These are phyloP conservation scores for Streptopelia turtur DNA, from an alignment of 2,797 vertebrate species.

Conservation along the genomic window DNA sequence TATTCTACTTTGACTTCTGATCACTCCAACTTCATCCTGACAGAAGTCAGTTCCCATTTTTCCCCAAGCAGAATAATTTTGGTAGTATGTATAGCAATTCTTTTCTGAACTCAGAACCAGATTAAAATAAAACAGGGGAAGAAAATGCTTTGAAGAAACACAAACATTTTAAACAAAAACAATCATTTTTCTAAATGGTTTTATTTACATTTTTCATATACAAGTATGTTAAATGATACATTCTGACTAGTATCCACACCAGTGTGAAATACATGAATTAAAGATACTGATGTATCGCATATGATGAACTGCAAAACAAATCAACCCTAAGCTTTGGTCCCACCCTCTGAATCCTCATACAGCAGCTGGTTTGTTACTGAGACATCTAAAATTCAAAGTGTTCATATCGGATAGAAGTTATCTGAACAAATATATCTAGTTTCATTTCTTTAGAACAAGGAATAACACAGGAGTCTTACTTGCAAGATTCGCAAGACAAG, in stretches of 20 bases:
- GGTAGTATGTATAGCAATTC: neutral
- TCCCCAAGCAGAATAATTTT: slow-evolving; percentile 46
- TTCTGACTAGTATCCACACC: slow-evolving; percentile 72
- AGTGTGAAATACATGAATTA: slow-evolving; percentile 65
- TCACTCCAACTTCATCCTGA: slow-evolving; percentile 64
- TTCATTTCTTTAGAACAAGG: slow-evolving; percentile 33
- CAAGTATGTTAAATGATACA: slow-evolving; percentile 69
- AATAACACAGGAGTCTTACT: slow-evolving; percentile 36
- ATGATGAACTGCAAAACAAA: slow-evolving; percentile 64
- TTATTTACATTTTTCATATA: slow-evolving; percentile 80
- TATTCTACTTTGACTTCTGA: slow-evolving; percentile 64
- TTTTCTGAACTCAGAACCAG: slow-evolving; percentile 42
- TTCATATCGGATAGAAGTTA: slow-evolving; percentile 1
- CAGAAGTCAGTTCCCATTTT: slow-evolving; percentile 60
- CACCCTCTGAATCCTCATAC: slow-evolving; percentile 14
- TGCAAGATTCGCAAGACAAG: neutral
- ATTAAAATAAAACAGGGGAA: slow-evolving; percentile 51
- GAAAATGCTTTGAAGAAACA: slow-evolving; percentile 60
- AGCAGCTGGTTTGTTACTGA: slow-evolving; percentile 24
- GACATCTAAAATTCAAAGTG: slow-evolving; percentile 29
- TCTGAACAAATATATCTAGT: neutral
- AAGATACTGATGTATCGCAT: slow-evolving; percentile 70
- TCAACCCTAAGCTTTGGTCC: slow-evolving; percentile 42
- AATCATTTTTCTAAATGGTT: slow-evolving; percentile 76
- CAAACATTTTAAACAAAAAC: slow-evolving; percentile 77